Conservation (phyloP, 37 sponge, comb jelly and placozoan species). For the Cladorhizidae sp. region DNA sequence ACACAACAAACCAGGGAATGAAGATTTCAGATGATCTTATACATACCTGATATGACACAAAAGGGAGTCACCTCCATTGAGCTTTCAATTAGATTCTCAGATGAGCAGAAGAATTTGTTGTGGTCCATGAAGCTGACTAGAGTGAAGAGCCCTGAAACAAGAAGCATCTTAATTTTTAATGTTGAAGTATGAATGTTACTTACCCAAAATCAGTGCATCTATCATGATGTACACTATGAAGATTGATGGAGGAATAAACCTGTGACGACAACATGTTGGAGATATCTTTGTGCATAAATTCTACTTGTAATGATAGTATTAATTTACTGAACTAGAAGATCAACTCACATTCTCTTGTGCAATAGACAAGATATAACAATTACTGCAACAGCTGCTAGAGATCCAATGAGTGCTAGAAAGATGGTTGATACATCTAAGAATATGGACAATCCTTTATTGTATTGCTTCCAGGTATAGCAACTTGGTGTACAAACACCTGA, state of each 20-base stretch:
- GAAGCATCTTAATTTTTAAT: neutral
- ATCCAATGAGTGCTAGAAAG: slow-evolving; percentile 15
- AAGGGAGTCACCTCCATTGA: neutral
- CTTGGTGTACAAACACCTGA: neutral
- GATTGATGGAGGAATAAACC: slow-evolving; percentile 31
- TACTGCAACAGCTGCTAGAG: slow-evolving; percentile 5
- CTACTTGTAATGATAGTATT: neutral
- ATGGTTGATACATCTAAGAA: slow-evolving; percentile 3
- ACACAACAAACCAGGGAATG: no score
- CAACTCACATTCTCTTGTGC: slow-evolving; percentile 32
- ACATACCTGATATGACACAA: slow-evolving; percentile 14
- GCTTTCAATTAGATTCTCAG: neutral
- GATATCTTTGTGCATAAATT: no score
- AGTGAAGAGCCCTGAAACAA: neutral
- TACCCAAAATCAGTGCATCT: slow-evolving; percentile 4
- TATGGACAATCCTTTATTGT: neutral
- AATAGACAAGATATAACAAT: slow-evolving; percentile 18
- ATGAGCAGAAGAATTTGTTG: neutral
- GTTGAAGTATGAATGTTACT: neutral
- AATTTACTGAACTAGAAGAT: no score
- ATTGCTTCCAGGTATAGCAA: neutral
- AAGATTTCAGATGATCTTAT: no score
- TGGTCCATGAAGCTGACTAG: neutral
- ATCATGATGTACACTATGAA: slow-evolving; percentile 32
- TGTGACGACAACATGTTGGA: neutral